Evolutionary conservation across 2,797 vertebrate genomes (phyloP).

Genomic region (Lindbergichthys nudifrons): DNA sequence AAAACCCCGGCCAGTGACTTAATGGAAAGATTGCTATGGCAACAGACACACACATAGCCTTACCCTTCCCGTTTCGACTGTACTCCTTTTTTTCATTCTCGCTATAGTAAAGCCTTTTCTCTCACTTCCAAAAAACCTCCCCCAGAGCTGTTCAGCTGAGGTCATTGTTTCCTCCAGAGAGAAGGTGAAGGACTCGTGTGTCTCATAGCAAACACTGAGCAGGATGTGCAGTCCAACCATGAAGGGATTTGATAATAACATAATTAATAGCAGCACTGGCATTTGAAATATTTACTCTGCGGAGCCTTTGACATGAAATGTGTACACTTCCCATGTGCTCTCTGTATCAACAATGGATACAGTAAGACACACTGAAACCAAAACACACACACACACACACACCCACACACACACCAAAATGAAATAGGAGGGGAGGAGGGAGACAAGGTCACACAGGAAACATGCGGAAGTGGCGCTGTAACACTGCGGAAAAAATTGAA

Average conservation of each 20-base stretch:
- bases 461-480: constrained; percentile 66
- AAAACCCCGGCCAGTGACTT: constrained; percentile 76
- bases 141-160: constrained; percentile 53
- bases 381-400: constrained; percentile 39
- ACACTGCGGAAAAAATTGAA: constrained; percentile 39
- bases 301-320: constrained; percentile 43
- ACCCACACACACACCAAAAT: constrained; percentile 22
- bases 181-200: constrained; percentile 27
- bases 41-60: constrained; percentile 75
- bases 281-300: constrained; percentile 46
- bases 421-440: constrained; percentile 45
- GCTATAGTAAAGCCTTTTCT: constrained; percentile 55
- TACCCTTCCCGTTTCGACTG: constrained; percentile 67
- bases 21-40: constrained; percentile 80
- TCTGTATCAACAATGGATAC: constrained; percentile 45
- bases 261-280: constrained; percentile 48
- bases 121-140: constrained; percentile 32
- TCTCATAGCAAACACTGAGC: constrained; percentile 36
- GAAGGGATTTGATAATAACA: constrained; percentile 37
- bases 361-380: constrained; percentile 35
- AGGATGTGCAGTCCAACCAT: constrained; percentile 4
- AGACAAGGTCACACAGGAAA: constrained; percentile 66
- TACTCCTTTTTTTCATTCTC: constrained; percentile 54
- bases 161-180: constrained; percentile 57
- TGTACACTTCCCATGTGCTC: constrained; percentile 61